These are phyloP conservation scores for Stercorarius parasiticus DNA, from an alignment of 2,113 vertebrate genomes.

Conservation along the genomic window DNA sequence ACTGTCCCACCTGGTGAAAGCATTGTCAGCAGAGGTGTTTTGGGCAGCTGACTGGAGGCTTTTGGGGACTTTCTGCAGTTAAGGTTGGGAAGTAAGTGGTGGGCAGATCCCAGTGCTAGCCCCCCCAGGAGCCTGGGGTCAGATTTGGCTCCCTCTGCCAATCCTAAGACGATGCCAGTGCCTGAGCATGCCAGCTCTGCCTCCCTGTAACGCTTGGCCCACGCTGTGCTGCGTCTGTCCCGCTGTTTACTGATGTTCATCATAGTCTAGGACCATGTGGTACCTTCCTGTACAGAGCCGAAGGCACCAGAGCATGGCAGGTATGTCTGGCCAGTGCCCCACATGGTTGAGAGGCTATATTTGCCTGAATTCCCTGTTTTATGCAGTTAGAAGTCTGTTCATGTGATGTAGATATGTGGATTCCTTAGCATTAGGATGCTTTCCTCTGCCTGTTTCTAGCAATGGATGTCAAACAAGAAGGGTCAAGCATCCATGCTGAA, in stretches of 20 bases:
- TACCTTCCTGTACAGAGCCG: neutral
- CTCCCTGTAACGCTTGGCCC: neutral
- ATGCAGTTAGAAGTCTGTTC: neutral
- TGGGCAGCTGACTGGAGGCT: neutral
- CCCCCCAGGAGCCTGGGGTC: accelerated
- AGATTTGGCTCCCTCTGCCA: neutral
- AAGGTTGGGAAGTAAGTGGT: accelerated
- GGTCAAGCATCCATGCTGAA: neutral
- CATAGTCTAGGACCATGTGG: accelerated
- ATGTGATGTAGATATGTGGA: accelerated
- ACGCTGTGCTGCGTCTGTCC: neutral
- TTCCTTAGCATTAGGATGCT: neutral
- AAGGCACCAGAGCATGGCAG: neutral
- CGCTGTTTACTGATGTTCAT: accelerated
- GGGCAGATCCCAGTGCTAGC: neutral
- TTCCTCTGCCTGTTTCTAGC: neutral
- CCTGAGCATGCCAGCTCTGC: neutral
- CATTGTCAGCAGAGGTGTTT: neutral
- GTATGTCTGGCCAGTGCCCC: neutral
- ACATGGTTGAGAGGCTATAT: accelerated
- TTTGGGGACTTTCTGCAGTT: neutral
- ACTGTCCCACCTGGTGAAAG: neutral
- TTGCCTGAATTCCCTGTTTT: neutral
- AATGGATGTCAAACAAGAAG: neutral
- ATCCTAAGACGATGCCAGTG: neutral